These are phyloP conservation scores for Deroptyus accipitrinus DNA, from an alignment of 2,113 vertebrate species.

Conservation along the genomic window DNA sequence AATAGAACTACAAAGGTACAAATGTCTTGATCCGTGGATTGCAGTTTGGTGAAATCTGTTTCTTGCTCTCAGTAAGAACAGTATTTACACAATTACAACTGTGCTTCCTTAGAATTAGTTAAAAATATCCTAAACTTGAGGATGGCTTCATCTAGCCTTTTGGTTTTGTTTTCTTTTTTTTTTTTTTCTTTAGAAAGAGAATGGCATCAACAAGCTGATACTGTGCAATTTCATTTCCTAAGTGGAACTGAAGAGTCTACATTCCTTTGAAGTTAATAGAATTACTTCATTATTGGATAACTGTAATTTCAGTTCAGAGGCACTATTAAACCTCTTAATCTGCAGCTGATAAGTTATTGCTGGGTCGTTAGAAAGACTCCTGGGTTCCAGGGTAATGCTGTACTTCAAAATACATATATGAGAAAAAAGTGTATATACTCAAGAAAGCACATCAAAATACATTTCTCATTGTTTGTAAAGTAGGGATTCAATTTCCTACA, in stretches of 20 bases:
- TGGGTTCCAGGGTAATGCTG: fast-evolving
- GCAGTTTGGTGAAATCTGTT: background rate
- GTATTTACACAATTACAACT: background rate
- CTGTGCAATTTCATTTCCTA: background rate
- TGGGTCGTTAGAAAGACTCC: background rate
- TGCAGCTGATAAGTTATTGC: background rate
- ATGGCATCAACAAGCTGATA: background rate
- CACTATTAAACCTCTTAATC: background rate
- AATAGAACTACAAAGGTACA: background rate
- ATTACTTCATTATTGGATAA: background rate
- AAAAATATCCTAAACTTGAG: background rate
- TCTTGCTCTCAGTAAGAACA: background rate
- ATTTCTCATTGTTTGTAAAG: background rate
- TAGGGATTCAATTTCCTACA: background rate
- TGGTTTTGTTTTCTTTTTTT: too few relatives aligned
- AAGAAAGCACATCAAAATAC: background rate
- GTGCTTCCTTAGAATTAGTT: background rate
- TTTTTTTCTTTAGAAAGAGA: background rate
- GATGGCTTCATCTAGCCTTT: background rate
- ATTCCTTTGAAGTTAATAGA: background rate
- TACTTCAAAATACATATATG: background rate
- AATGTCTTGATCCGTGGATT: background rate
- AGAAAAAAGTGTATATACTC: background rate
- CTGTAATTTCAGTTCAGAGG: background rate
- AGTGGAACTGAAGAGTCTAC: background rate